Base-by-base conservation (phyloP, 1,140 invertebrate genomes). In the Orius laevigatus region DNA sequence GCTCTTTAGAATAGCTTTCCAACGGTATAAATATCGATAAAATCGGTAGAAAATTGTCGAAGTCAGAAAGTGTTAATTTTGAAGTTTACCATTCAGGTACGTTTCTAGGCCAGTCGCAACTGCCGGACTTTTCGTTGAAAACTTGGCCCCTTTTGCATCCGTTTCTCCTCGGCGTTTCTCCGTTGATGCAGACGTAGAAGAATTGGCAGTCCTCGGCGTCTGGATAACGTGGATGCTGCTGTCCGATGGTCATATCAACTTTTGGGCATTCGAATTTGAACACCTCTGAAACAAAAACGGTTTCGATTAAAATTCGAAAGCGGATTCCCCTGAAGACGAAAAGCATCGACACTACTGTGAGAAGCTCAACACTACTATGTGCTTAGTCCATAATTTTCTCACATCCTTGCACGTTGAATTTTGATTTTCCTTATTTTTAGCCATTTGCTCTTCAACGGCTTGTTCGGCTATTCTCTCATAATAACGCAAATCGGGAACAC, bases 161-260 rank as follows among this genome's bases (percentile, higher is more conserved):
- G 51, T 78, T 84, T 16, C 84, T 69, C 40, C 86, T 69, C 0
- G 88, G 86, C 14, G 76, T 72, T 57, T 84, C 75, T 1, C 84
- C 85, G 57, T 89, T 87, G 42, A 91, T 81, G 62, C 88, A 91
- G 1, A 92, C 85, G 62, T 88, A 92, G 66, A 91, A 91, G 67
- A 74, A 90, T 61, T 90, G 84, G 56, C 88, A 93, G 60, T 93
- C 86, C 35, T 84, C 81, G n/a, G 78, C 76, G 62, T 90, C 84
- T 1, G 85, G 73, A 59, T 88, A 90, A 0, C 87, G 71, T 0
- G 87, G 85, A 67, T 93, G 85, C 1, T 81, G 81, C 1, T 75
- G 70, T 0, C 73, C 83, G 36, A 75, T 70, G 0, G 70, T 71
- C 46, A 79, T 77, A 56, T 81, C 78, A 9, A 84, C 78, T 56